Base-by-base conservation (phyloP, 1,140 invertebrate species). In the Panagrolaimus sp. region DNA sequence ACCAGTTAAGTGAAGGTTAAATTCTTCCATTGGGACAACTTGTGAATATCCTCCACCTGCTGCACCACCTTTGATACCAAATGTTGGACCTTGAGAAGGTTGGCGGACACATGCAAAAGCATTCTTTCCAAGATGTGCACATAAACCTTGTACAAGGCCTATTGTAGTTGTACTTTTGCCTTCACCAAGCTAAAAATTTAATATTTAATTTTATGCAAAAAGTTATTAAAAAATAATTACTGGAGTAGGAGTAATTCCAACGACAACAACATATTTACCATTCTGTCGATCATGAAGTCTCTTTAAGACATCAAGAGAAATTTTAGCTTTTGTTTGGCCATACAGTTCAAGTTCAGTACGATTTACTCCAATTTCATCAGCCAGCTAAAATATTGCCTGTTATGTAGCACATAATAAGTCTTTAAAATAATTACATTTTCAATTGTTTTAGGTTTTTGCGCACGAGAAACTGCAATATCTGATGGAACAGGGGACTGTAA, bases 1-100 rank as follows among this genome's bases (percentile, higher is more conserved):
- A 16, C 95, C 96, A 8, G 96, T 99, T 61, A 99, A 86, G 84
- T 99, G 96, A 9, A 99, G 87, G 85, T 99, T 99, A 83, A 99
- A 97, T 78, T 98, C 96, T 85, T 98, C 95, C 96, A 99, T 99
- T 0, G 96, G 96, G 77, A 98, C 97, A 0, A 98, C 93, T 64
- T 85, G 88, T 14, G 88, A 87, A 84, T 97, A 97, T 23, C 94
- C 94, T 70, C 93, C 93, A 16, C 93, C 93, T 66, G 93, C 92
- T 53, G 93, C 93, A 13, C 93, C 93, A 57, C 92, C 89, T 53
- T 76, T 97, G 48, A 98, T 93, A 14, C 96, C 96, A 85, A 98
- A 99, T 1, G 93, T 98, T 0, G 96, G 96, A 25, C 96, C 96
- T 85, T 97, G 94, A 43, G 93, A 96, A 0, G 96, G 96, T 83